phyloP scores from a whole-genome alignment of 1,140 invertebrate genomes.

The Drosophila gunungcola region DNA sequence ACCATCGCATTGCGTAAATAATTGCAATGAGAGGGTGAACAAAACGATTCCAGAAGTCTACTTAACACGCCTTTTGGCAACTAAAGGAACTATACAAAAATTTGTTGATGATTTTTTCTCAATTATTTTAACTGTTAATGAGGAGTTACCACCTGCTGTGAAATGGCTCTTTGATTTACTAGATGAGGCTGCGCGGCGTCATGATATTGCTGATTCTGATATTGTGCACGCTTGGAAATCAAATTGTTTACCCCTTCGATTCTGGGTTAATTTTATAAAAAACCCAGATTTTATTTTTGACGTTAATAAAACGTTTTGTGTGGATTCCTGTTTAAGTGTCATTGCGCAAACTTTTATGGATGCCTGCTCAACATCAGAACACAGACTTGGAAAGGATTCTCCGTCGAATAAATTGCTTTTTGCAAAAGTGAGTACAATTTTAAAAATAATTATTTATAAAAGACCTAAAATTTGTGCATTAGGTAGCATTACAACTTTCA shows the following conservation, averaged over 20 bases:
- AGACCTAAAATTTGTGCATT: no score
- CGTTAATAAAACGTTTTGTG: slow-evolving; percentile 95
- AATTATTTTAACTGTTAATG: slow-evolving; percentile 95
- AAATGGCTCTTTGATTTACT: slow-evolving; percentile 98
- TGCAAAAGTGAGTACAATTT: slow-evolving; percentile 89
- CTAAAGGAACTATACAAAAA: slow-evolving; percentile 98
- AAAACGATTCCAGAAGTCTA: slow-evolving; percentile 98
- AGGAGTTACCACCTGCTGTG: slow-evolving; percentile 94
- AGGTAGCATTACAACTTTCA: no score
- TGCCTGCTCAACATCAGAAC: slow-evolving; percentile 94
- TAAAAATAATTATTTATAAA: neutral
- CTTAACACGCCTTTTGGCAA: slow-evolving; percentile 95
- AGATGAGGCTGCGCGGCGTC: slow-evolving; percentile 94
- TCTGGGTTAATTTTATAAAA: slow-evolving; percentile 99
- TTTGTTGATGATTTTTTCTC: slow-evolving; percentile 98
- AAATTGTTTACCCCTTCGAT: slow-evolving; percentile 96
- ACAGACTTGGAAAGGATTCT: slow-evolving; percentile 96
- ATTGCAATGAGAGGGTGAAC: slow-evolving; percentile 89
- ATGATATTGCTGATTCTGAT: slow-evolving; percentile 94
- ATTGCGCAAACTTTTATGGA: slow-evolving; percentile 99
- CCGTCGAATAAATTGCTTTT: slow-evolving; percentile 97
- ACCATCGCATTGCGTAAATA: slow-evolving; percentile 34
- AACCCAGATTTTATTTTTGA: slow-evolving; percentile 99
- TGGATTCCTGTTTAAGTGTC: slow-evolving; percentile 96
- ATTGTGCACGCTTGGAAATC: slow-evolving; percentile 98